Evolutionary conservation across 1,140 invertebrate species (phyloP), one percentile per base, ranked within the genome.

Genomic region (Harlomillsia oculata): DNA sequence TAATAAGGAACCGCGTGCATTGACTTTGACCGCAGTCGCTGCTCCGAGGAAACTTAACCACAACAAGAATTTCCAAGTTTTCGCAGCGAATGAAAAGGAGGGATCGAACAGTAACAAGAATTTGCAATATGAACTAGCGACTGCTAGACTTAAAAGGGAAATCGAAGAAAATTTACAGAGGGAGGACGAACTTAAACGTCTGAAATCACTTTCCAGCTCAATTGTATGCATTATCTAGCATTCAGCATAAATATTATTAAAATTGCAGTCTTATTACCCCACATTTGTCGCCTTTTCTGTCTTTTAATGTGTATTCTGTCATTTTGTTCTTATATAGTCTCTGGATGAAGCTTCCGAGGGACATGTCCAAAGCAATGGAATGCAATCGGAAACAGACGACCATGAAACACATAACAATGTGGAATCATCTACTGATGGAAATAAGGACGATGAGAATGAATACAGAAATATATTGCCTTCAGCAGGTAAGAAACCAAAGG

Each of bases 101-200:
- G 37, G 32, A 40, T 39, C 34, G 11, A 6, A 8, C 1, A 39
- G n/a, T 13, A 49, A 36, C 36, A 59, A 53, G 29, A 51, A 59
- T 30, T 13, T 49, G 13, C 57, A 59, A 26, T 53, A 52, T 23
- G 57, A 53, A 53, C 39, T 53, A 34, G 57, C 57, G 9, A 59
- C 57, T 23, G 50, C 57, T 1, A 52, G 57, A 32, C 51, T 59
- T 16, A 36, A 44, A 16, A 32, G 30, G 18, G 57, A 59, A 34
- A 59, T 59, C 34, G 57, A 59, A 51, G 57, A 59, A 23, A 49
- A 40, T 44, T 29, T 53, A 13, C 13, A 30, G 36, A 43, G 57
- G 13, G 57, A 59, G 34, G 44, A 41, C 28, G 57, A 59, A 21
- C 16, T 59, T 5, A n/a, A n/a, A n/a, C n/a, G n/a, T n/a, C n/a